Evolutionary conservation across 2,113 vertebrate species (phyloP), one percentile per base, ranked within the genome.

Genomic region (Leptocoma aspasia): DNA sequence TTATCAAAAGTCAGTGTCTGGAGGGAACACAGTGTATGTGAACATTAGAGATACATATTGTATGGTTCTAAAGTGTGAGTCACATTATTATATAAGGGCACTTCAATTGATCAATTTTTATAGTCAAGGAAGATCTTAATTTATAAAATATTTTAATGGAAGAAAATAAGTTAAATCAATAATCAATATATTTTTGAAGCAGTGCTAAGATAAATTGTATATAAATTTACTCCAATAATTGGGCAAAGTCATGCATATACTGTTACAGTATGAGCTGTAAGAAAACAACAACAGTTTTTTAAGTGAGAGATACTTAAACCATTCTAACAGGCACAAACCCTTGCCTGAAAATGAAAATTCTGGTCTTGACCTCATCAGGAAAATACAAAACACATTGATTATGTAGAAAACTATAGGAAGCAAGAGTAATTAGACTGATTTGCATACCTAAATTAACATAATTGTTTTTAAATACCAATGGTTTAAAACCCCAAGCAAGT

Each of bases 381-480:
- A 79, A n/a, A 86, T 15, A 66, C 23, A 88, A 47, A 27, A 91
- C 35, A 33, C 39, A 61, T 90, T 97, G 77, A 86, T 77, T 96
- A 88, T 64, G 83, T 96, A 82, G 20, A 97, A 97, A 83, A 27
- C 52, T 94, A 95, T 92, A 96, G 60, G 90, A 97, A 96, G 37
- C 33, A 72, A 81, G 49, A 95, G 88, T 94, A 96, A 96, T 95
- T 94, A 61, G 28, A 92, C 8, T 77, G 42, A 41, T 86, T 96
- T 96, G 27, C 84, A 82, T 86, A 82, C 30, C 7, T 84, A 93
- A 94, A 96, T 97, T 96, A 95, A 60, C 90, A 93, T 92, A 96
- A 93, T 92, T 96, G 52, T 87, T 97, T 95, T 95, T 69, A 97
- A 97, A 91, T 90, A 88, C 41, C 96, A 95, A 61, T 50, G 16